Evolutionary conservation across 2,113 vertebrate species (phyloP).

Genomic region (Siphamia tubifer): DNA sequence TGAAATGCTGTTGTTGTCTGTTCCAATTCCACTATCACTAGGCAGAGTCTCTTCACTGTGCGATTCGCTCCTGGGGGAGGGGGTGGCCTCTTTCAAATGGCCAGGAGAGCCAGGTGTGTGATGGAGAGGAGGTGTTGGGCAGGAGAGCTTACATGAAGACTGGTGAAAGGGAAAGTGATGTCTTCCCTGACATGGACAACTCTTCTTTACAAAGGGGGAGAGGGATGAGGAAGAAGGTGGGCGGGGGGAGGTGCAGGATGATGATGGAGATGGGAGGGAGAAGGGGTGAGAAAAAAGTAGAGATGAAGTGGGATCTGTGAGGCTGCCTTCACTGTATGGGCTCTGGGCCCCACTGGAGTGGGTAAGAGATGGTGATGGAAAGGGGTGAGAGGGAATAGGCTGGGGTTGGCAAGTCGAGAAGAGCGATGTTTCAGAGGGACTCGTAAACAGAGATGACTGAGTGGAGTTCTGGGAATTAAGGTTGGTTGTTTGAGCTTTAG

Average conservation of each 20-base stretch:
- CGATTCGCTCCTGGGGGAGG: slow-evolving; percentile 90
- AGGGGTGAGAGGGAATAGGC: slow-evolving; percentile 77
- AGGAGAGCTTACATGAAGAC: slow-evolving; percentile 79
- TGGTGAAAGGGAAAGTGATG: slow-evolving; percentile 77
- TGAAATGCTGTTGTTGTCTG: slow-evolving; percentile 91
- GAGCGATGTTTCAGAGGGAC: slow-evolving; percentile 77
- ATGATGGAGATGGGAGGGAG: slow-evolving; percentile 72
- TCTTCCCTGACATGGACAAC: slow-evolving; percentile 73
- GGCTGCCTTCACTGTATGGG: slow-evolving; percentile 88
- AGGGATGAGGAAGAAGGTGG: slow-evolving; percentile 70
- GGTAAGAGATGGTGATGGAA: slow-evolving; percentile 87
- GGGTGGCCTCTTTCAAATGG: slow-evolving; percentile 89
- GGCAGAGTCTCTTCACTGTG: slow-evolving; percentile 92
- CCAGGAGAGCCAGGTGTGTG: slow-evolving; percentile 67
- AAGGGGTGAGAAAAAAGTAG: slow-evolving; percentile 66
- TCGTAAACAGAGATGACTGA: slow-evolving; percentile 74
- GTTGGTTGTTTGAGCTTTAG: slow-evolving; percentile 79
- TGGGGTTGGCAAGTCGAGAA: slow-evolving; percentile 77
- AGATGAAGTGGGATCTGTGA: slow-evolving; percentile 80
- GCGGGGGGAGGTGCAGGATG: slow-evolving; percentile 69
- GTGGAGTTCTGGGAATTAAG: slow-evolving; percentile 46
- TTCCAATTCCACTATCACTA: slow-evolving; percentile 92
- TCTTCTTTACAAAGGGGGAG: slow-evolving; percentile 85
- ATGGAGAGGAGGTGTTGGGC: slow-evolving; percentile 75
- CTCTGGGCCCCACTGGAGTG: slow-evolving; percentile 93